Base-by-base conservation (phyloP, 2,888 invertebrate genomes). In the Frankliniella fusca region DNA sequence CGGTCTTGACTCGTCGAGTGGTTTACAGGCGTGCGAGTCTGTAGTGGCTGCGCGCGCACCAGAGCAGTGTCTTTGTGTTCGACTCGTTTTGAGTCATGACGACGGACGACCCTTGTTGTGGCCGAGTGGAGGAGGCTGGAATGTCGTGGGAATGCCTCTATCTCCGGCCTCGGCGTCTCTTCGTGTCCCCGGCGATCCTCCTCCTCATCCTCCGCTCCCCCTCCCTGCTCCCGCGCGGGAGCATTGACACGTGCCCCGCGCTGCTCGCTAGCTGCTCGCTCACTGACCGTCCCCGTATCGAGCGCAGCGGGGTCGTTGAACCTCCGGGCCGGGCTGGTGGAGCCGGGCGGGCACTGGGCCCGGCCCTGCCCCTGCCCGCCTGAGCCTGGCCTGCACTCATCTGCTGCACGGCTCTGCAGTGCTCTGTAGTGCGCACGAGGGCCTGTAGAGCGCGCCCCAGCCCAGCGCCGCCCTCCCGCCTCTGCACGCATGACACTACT, bases 281-380 rank as follows among this genome's bases (percentile, higher is more conserved):
- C 27, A 76, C 70, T 23, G 70, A 76, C 70, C 23, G 70, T 10
- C 70, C 70, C 70, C 70, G 70, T 76, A 76, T 76, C 70, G 70
- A 76, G 70, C 70, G 70, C 27, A 12, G 70, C 70, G 23, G 23
- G 70, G 70, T 76, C 70, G 70, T 76, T 27, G 70, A 38, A 76
- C 70, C 70, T 27, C 23, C 23, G 11, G 27, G 27, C 70, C 38
- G 38, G 38, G 70, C 54, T 54, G 54, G 15, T 54, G 54, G 15
- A 18, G 54, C 54, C 54, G 15, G 61, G 15, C 61, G 18, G 61
- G 61, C n/a, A 18, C 61, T 18, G 20, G 7, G 61, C 61, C 61
- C 0, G 12, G 54, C 61, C 61, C 61, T 61, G 61, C 61, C 61
- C 61, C 61, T 18, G 61, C 61, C 61, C 15, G 18, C 61, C 61